Evolutionary conservation across 2,797 vertebrate species (phyloP).

Genomic region (Staurois parvus): DNA sequence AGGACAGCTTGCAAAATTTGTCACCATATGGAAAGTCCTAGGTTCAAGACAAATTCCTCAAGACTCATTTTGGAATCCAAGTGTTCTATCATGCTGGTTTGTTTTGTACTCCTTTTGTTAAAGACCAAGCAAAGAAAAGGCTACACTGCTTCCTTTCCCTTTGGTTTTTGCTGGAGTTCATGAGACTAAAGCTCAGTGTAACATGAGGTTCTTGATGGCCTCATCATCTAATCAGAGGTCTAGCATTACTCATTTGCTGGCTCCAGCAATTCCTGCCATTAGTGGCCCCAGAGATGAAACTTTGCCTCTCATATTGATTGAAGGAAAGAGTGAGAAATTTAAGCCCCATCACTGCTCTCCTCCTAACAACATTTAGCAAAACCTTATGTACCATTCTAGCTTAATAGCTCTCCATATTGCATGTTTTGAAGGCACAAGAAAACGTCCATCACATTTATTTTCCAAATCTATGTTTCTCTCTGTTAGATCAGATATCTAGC

Average conservation of each 20-base stretch:
- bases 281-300: slow-evolving; percentile 93
- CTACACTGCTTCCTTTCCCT: slow-evolving; percentile 70
- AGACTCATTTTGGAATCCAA: slow-evolving; percentile 64
- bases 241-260: slow-evolving; percentile 92
- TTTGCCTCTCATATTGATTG: slow-evolving; percentile 94
- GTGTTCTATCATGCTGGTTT: slow-evolving; percentile 65
- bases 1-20: slow-evolving; percentile 72
- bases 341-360: slow-evolving; percentile 78
- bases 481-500: slow-evolving; percentile 50
- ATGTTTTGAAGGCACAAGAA: slow-evolving; percentile 49
- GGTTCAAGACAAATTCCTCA: slow-evolving; percentile 71
- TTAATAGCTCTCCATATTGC: slow-evolving; percentile 69
- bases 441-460: slow-evolving; percentile 42
- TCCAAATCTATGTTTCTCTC: slow-evolving; percentile 14
- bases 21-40: slow-evolving; percentile 71
- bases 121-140: slow-evolving; percentile 64
- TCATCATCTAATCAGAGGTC: slow-evolving; percentile 86
- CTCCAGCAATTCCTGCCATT: slow-evolving; percentile 95
- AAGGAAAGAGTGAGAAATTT: slow-evolving; percentile 87
- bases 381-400: slow-evolving; percentile 70
- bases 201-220: slow-evolving; percentile 83
- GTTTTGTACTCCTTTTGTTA: slow-evolving; percentile 64
- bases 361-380: slow-evolving; percentile 68
- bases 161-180: slow-evolving; percentile 80
- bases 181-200: slow-evolving; percentile 78